Percentiles rank a stretch among this genome's conserved stretches.
phyloP scores from a whole-genome alignment of 30 jellyfish, hydroid and myxozoan genomes.

The Chironex yamaguchii region DNA sequence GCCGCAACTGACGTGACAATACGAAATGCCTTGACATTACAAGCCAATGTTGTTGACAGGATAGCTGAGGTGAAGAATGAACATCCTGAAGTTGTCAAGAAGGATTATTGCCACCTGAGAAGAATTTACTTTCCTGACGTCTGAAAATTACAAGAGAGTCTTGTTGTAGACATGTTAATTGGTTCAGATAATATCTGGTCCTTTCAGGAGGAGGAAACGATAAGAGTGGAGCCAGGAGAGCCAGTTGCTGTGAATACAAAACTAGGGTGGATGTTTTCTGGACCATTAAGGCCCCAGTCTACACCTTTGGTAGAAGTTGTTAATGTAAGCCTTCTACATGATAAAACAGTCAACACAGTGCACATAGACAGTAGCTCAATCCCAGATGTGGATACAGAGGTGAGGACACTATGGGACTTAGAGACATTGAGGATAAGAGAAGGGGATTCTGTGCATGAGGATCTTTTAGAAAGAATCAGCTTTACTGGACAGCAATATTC shows the following conservation, averaged over 20 bases:
- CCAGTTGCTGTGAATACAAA: slow-evolving; percentile 41
- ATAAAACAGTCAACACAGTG: neutral
- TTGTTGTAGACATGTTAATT: neutral
- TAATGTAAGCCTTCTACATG: neutral
- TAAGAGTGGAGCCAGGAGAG: slow-evolving; percentile 40
- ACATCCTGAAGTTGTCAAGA: slow-evolving; percentile 1
- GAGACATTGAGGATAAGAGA: neutral
- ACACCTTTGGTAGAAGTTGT: neutral
- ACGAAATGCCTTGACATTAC: neutral
- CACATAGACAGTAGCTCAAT: no score
- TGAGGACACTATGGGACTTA: neutral
- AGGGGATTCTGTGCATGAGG: neutral
- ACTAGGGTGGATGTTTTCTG: slow-evolving; percentile 39
- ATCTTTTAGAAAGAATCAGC: neutral
- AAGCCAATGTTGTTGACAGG: slow-evolving; percentile 24
- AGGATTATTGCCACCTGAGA: slow-evolving; percentile 12
- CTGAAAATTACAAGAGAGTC: neutral
- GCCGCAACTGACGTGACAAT: neutral
- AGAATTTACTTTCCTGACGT: slow-evolving; percentile 9
- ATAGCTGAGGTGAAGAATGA: slow-evolving; percentile 1
- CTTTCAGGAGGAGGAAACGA: slow-evolving; percentile 25
- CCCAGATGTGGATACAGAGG: no score
- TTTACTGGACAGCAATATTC: slow-evolving; percentile 11
- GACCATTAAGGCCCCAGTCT: slow-evolving; percentile 23
- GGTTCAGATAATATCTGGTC: slow-evolving; percentile 15